Conservation (phyloP, 2,888 invertebrate species). For the Strigamia crassipes region DNA sequence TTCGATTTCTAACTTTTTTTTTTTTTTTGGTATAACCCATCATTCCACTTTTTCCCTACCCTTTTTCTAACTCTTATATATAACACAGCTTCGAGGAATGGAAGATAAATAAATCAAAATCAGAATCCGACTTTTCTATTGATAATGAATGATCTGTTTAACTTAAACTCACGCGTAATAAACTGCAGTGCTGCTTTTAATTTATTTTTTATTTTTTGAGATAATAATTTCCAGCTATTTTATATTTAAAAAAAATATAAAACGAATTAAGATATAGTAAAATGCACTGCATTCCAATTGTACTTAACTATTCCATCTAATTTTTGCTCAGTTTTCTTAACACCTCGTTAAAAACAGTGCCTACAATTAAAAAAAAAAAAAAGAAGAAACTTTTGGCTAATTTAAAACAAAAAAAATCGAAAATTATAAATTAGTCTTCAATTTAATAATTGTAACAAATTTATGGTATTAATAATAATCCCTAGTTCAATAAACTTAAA, state of each 20-base stretch:
- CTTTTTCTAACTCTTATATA: not conserved
- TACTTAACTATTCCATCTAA: conserved; percentile 40
- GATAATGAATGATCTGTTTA: not conserved
- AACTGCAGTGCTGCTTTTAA: not conserved
- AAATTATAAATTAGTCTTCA: not conserved
- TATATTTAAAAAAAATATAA: not conserved
- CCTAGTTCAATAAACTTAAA: conserved; percentile 2
- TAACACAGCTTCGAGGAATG: not conserved
- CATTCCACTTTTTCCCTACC: conserved; percentile 26
- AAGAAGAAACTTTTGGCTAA: not conserved
- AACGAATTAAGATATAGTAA: not conserved
- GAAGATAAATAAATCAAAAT: not conserved
- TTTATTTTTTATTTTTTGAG: not conserved
- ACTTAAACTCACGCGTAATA: not conserved
- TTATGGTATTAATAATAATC: conserved; percentile 13
- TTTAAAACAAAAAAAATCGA: not conserved
- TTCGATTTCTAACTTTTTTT: conserved; percentile 13
- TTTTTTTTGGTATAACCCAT: conserved; percentile 18
- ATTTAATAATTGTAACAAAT: not conserved
- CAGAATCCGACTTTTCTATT: not conserved
- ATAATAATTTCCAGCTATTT: not conserved
- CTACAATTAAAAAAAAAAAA: not conserved
- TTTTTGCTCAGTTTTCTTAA: conserved; percentile 18
- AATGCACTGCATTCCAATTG: conserved; percentile 35
- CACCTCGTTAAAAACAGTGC: conserved; percentile 8